Evolutionary conservation across 2,888 invertebrate genomes (phyloP).

Genomic region (Embidobia sp.): DNA sequence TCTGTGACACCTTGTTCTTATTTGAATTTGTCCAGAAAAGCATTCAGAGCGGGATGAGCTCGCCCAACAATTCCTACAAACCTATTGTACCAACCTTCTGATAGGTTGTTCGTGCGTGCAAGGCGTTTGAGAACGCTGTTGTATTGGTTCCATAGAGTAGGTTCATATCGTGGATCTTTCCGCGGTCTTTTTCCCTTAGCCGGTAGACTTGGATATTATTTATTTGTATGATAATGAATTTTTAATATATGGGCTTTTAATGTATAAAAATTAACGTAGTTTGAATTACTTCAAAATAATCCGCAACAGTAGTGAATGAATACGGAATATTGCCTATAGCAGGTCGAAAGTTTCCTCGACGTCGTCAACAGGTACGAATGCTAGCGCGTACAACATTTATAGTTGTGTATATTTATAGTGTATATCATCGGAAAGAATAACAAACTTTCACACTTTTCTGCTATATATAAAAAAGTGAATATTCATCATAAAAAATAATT

Average conservation of each 20-base stretch:
- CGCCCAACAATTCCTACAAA: neutral
- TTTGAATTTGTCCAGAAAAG: neutral
- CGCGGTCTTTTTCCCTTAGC: neutral
- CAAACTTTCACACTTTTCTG: too few relatives aligned
- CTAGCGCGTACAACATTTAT: neutral
- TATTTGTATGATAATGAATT: neutral
- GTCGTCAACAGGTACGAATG: too few relatives aligned
- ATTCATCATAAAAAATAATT: too few relatives aligned
- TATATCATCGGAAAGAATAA: too few relatives aligned
- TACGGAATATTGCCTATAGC: neutral
- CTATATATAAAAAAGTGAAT: too few relatives aligned
- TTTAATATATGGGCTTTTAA: neutral
- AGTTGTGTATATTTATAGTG: too few relatives aligned
- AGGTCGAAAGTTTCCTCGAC: neutral
- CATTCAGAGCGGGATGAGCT: neutral
- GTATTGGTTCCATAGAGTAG: neutral
- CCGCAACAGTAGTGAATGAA: neutral
- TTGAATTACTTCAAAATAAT: neutral
- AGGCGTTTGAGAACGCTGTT: neutral
- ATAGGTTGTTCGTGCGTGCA: neutral
- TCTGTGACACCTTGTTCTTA: too few relatives aligned
- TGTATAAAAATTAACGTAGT: neutral
- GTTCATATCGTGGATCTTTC: neutral
- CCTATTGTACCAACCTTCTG: neutral
- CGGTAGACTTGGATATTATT: neutral